Conservation (phyloP, 2,797 vertebrate genomes). For the Pantherophis alleghaniensis region DNA sequence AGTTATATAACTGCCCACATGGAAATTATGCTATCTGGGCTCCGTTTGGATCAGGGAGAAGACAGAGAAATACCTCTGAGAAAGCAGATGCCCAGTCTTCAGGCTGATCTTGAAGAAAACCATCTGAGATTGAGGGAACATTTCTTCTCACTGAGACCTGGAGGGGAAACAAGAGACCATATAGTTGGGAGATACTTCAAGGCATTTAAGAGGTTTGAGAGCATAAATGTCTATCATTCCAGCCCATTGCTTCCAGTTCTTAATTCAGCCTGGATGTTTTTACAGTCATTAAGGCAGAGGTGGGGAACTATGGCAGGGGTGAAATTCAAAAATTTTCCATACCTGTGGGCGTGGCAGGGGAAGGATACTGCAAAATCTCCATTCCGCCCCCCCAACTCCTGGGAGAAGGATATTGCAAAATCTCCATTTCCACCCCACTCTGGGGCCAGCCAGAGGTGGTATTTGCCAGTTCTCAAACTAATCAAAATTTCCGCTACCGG, state of each 20-base stretch:
- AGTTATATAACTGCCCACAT: background rate
- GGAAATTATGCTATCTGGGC: background rate
- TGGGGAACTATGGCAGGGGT: background rate
- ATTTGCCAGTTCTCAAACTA: too few species aligned
- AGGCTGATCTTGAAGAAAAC: slow-evolving; percentile 32
- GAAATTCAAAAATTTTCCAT: too few species aligned
- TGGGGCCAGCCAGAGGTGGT: too few species aligned
- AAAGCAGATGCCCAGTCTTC: slow-evolving; percentile 52
- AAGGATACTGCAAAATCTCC: too few species aligned
- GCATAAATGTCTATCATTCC: background rate
- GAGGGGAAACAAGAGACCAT: background rate
- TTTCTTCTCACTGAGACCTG: slow-evolving; percentile 60
- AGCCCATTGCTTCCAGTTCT: slow-evolving; percentile 7
- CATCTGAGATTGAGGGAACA: slow-evolving; percentile 42
- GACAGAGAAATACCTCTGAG: slow-evolving; percentile 26
- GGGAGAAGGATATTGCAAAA: too few species aligned
- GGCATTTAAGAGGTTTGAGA: background rate
- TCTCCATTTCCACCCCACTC: too few species aligned
- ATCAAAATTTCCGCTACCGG: too few species aligned
- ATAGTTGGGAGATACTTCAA: rapidly evolving
- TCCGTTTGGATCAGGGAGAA: background rate
- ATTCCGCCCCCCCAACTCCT: too few species aligned
- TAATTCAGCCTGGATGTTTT: background rate
- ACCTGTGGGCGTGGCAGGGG: too few species aligned
- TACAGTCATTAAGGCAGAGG: background rate